Evolutionary conservation across 2,113 vertebrate species (phyloP).

Genomic region (Lutjanus erythropterus): DNA sequence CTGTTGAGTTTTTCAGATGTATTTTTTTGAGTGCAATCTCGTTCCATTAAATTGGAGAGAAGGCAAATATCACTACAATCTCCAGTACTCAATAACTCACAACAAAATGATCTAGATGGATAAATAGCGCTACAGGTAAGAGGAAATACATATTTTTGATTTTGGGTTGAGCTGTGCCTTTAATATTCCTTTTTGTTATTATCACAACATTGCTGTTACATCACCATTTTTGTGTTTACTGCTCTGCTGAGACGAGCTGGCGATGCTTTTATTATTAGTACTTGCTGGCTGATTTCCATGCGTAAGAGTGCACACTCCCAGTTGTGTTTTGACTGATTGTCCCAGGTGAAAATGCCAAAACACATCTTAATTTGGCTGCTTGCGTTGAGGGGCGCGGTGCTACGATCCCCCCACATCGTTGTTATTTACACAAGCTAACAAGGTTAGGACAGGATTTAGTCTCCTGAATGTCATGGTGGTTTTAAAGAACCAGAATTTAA

Average conservation of each 20-base stretch:
- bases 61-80: too few species aligned
- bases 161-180: too few species aligned
- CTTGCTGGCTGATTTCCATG: constrained; percentile 37
- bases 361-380: constrained; percentile 56
- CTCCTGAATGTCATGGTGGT: constrained; percentile 80
- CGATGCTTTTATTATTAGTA: constrained; percentile 4
- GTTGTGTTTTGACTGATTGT: constrained; percentile 47
- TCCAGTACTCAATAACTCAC: too few species aligned
- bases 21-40: too few species aligned
- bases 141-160: too few species aligned
- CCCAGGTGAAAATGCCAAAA: constrained; percentile 54
- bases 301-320: not conserved
- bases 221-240: not conserved
- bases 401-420: constrained; percentile 38
- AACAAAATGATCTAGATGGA: too few species aligned
- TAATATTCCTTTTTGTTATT: not conserved
- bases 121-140: too few species aligned
- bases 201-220: constrained; percentile 1
- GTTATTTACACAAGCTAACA: constrained; percentile 83
- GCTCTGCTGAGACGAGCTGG: not conserved
- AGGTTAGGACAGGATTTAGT: constrained; percentile 79
- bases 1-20: too few species aligned
- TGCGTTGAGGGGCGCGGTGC: not conserved
- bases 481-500: constrained; percentile 81
- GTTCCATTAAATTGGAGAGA: too few species aligned